Evolutionary conservation across 2,888 invertebrate species (phyloP), one percentile per base, ranked within the genome.

Genomic region (Hemicrepidius hirtus): DNA sequence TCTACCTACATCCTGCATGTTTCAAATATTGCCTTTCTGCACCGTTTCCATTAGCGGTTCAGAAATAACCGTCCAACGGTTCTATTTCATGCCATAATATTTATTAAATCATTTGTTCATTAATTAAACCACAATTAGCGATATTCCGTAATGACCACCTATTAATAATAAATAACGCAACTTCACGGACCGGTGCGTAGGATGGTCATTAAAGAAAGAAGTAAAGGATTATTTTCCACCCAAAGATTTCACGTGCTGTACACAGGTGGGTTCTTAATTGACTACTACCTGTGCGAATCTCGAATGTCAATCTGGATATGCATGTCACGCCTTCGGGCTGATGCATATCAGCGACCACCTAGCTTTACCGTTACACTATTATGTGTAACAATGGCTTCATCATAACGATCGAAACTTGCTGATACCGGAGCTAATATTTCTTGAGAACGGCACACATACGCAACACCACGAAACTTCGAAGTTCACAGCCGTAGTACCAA

Each of bases 381-480:
- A 76, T 75, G 57, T 50, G 69, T 74, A 77, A 79, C 79, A 79
- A 79, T 78, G 75, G 77, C 77, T 79, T 75, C 75, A 79, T 79
- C 77, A 73, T 53, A 72, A 71, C 63, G 65, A 49, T 68, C 67
- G 50, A 71, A 66, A 41, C 44, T 46, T 59, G 16, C 46, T 49
- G 57, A 49, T 49, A 32, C 57, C 40, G 46, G 40, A 49, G 55
- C 59, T 57, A 55, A 70, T 70, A 49, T 37, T 50, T 49, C 46
- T 37, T 57, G 4, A 21, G 35, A 57, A 6, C 37, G n/a, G 3
- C 35, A 37, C 5, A 18, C 46, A 18, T 46, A 46, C 46, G 18
- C 46, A 46, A 46, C 24, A 18, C 16, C 46, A 20, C 10, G 16
- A 46, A 46, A 46, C 18, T 18, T 20, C 10, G 16, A 46, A 16